Percentiles rank a stretch among this genome's conserved stretches.
Conservation (phyloP, 2,888 invertebrate species). For the Desoria tigrina region DNA sequence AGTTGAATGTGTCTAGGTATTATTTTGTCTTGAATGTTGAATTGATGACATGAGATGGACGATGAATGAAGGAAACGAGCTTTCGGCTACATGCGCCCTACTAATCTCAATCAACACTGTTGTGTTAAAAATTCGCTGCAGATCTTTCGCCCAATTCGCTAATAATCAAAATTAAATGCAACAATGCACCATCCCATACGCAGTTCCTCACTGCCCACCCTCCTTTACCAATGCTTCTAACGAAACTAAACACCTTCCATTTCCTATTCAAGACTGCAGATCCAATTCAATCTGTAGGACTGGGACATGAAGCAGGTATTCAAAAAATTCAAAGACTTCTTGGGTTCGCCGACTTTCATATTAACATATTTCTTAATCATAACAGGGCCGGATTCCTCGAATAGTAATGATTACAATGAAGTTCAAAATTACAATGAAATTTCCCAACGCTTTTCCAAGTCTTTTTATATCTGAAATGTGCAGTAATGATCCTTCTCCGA, state of each 20-base stretch:
- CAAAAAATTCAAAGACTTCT: no score
- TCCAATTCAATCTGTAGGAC: no score
- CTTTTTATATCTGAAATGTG: no score
- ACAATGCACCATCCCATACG: not conserved
- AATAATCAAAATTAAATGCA: not conserved
- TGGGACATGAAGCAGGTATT: no score
- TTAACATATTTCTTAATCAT: no score
- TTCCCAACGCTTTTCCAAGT: no score
- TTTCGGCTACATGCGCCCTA: conserved; percentile 23
- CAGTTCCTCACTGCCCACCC: not conserved
- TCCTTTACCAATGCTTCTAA: not conserved
- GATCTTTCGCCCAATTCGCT: not conserved
- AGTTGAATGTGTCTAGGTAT: not conserved
- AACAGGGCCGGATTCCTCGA: no score
- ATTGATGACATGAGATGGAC: not conserved
- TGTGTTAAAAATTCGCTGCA: conserved; percentile 2
- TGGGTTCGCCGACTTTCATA: no score
- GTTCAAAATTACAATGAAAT: no score
- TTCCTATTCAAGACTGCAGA: not conserved
- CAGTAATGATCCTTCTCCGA: no score
- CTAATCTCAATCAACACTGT: conserved; percentile 33
- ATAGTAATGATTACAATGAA: no score
- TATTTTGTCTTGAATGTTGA: conserved; percentile 2
- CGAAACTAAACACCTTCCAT: not conserved
- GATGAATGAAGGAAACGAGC: not conserved